Evolutionary conservation across 2,113 vertebrate genomes (phyloP).

Genomic region (Callipepla californica): DNA sequence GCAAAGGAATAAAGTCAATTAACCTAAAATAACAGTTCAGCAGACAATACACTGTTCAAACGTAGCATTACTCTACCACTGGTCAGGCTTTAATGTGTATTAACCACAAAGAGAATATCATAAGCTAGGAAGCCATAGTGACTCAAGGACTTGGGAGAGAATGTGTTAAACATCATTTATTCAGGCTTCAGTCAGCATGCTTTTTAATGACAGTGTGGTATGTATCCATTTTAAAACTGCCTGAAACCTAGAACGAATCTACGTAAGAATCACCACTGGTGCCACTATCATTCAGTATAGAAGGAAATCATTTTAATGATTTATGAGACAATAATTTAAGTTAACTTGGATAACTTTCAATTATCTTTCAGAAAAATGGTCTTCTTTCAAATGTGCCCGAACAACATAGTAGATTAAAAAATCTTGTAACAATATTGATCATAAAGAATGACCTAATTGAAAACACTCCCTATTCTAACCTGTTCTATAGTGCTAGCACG

Average conservation of each 20-base stretch:
- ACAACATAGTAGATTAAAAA: neutral
- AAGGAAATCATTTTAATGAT: neutral
- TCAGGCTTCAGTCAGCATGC: neutral
- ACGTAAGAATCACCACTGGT: neutral
- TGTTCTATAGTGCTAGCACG: neutral
- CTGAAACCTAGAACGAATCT: neutral
- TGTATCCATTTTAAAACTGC: neutral
- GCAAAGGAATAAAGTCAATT: neutral
- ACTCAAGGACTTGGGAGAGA: neutral
- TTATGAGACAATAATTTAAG: neutral
- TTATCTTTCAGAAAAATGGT: neutral
- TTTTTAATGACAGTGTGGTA: neutral
- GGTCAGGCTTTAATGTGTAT: neutral
- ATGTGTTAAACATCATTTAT: neutral
- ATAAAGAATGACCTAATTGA: neutral
- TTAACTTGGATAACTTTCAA: neutral
- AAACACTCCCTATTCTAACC: neutral
- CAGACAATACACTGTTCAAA: neutral
- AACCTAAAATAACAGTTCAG: neutral
- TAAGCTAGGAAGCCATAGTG: neutral
- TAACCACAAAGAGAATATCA: neutral
- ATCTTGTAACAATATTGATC: neutral
- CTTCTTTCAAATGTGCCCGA: neutral
- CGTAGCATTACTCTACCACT: neutral
- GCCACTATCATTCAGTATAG: neutral